phyloP scores from a whole-genome alignment of 2,888 invertebrate species.

The Piscicola geometra region DNA sequence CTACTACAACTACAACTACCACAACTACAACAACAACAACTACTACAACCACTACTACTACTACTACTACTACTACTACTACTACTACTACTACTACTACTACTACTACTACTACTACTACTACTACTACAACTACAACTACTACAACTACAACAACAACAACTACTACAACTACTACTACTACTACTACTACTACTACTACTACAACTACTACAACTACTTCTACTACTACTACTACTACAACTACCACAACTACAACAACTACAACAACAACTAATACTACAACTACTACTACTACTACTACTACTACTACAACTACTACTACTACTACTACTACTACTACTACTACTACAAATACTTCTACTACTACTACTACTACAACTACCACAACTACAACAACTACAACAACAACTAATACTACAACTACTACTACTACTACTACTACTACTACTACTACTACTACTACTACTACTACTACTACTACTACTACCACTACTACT shows the following conservation, averaged over 20 bases:
- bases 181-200: constrained; percentile 1
- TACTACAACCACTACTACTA: not conserved
- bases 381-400: not conserved
- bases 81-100: constrained; percentile 5
- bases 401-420: not conserved
- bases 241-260: constrained; percentile 3
- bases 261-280: constrained; percentile 6
- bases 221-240: constrained; percentile 14
- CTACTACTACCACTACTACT: not conserved
- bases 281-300: constrained; percentile 16
- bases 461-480: constrained; percentile 10
- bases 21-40: not conserved
- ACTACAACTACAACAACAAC: constrained; percentile 12
- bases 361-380: constrained; percentile 12
- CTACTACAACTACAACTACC: not conserved
- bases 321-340: constrained; percentile 9
- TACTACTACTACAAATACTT: constrained; percentile 13
- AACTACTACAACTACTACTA: constrained; percentile 19
- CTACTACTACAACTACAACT: constrained; percentile 1
- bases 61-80: constrained; percentile 1
- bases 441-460: constrained; percentile 14
- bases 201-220: constrained; percentile 15
- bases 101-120: constrained; percentile 2
- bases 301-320: constrained; percentile 11
- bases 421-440: not conserved